Evolutionary conservation across 1,140 invertebrate species (phyloP).

Genomic region (Elysia chlorotica): DNA sequence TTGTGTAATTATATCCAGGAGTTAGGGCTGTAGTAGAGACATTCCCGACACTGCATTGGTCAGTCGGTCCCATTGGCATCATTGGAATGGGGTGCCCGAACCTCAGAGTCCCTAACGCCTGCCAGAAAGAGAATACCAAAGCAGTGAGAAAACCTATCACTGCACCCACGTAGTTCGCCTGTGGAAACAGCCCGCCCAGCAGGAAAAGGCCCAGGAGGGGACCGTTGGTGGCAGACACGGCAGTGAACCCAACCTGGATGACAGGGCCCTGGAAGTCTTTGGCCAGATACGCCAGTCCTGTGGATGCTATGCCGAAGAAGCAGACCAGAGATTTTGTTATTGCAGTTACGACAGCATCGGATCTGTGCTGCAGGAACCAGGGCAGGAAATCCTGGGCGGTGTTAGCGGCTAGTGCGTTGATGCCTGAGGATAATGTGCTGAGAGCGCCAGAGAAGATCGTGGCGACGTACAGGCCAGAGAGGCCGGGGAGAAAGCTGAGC

Average conservation of each 20-base stretch:
- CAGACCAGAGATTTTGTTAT: neutral
- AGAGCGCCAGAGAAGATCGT: conserved; percentile 83
- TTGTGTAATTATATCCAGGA: too few species aligned
- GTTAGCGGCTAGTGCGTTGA: conserved; percentile 88
- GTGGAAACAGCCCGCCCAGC: neutral
- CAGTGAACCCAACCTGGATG: neutral
- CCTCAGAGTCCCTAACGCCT: too few species aligned
- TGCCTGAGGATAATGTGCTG: conserved; percentile 66
- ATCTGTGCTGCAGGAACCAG: neutral
- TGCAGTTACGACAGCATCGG: neutral
- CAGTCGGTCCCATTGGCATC: too few species aligned
- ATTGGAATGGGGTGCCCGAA: too few species aligned
- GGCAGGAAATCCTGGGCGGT: conserved; percentile 75
- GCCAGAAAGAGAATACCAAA: neutral
- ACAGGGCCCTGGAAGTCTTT: neutral
- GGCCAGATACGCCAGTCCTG: neutral
- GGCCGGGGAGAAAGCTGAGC: conserved; percentile 72
- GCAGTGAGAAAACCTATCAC: neutral
- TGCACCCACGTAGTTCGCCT: neutral
- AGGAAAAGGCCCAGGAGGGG: conserved; percentile 20
- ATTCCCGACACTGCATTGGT: too few species aligned
- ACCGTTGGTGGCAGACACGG: conserved; percentile 6
- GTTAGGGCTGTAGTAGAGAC: too few species aligned
- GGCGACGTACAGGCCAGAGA: conserved; percentile 86
- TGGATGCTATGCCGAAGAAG: neutral